Percentiles rank a stretch among this genome's conserved stretches.
phyloP scores from a whole-genome alignment of 2,888 invertebrate genomes.

The Acleris emargana region DNA sequence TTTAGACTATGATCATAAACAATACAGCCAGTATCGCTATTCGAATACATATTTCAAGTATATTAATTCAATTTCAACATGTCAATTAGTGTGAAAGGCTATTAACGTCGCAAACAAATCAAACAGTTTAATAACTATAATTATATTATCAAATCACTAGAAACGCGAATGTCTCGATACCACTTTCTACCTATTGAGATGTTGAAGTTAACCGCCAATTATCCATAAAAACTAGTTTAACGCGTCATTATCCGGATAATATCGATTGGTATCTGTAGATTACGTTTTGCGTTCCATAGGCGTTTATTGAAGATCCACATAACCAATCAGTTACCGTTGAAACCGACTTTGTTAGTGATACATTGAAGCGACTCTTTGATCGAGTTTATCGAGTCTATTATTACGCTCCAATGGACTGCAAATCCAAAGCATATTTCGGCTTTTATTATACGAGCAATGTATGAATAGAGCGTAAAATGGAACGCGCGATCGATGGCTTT shows the following conservation, averaged over 20 bases:
- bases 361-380: neutral
- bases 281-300: slow-evolving; percentile 1
- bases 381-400: too few relatives aligned
- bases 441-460: neutral
- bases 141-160: slow-evolving; percentile 30
- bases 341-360: neutral
- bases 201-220: slow-evolving; percentile 48
- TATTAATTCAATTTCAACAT: slow-evolving; percentile 4
- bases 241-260: slow-evolving; percentile 31
- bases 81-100: slow-evolving; percentile 17
- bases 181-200: slow-evolving; percentile 51
- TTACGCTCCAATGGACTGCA: too few relatives aligned
- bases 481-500: slow-evolving; percentile 28
- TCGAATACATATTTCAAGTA: too few relatives aligned
- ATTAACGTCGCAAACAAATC: slow-evolving; percentile 30
- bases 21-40: too few relatives aligned
- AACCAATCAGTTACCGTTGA: too few relatives aligned
- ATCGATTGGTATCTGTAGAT: slow-evolving; percentile 15
- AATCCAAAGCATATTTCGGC: too few relatives aligned
- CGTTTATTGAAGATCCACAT: neutral
- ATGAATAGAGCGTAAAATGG: slow-evolving; percentile 14
- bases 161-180: slow-evolving; percentile 36
- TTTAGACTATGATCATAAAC: too few relatives aligned
- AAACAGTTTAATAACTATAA: slow-evolving; percentile 30
- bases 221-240: slow-evolving; percentile 47